Evolutionary conservation across 2,113 vertebrate species (phyloP), one percentile per base, ranked within the genome.

Genomic region (Pterophyllum scalare): DNA sequence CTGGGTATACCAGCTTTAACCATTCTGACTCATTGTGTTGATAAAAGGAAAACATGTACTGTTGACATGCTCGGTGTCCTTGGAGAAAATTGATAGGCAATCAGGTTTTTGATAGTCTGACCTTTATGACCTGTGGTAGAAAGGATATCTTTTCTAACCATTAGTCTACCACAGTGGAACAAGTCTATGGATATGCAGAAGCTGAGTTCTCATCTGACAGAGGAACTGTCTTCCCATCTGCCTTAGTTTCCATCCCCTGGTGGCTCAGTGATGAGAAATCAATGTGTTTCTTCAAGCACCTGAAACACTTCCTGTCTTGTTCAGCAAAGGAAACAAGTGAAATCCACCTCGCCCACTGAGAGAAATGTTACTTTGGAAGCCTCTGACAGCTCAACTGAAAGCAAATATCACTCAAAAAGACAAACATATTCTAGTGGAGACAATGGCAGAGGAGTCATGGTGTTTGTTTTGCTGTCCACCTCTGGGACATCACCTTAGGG

Each of bases 211-310:
- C 58, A 54, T 85, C 64, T 38, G 43, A 59, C 11, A 31, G 43
- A 89, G 80, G 61, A 83, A 88, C 82, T 49, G 31, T 79, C 80
- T 86, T 91, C 79, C 80, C 83, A 77, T 91, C 84, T 88, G 84
- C 67, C 31, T 62, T 10, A 13, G 24, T 6, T 20, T 40, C 24
- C 11, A 35, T 88, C 90, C 82, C 87, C 3, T 28, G 0, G 40
- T 6, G 84, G 11, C 77, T 78, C 75, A 5, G 15, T 91, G 88
- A 94, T 93, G 92, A 75, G 65, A 88, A 93, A 87, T 7, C 91
- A 88, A 59, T 56, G 28, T 94, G 93, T 84, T 84, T 74, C 70
- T 12, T 2, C 8, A 67, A 75, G 82, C 79, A 83, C 75, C 77
- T 67, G 3, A 74, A 83, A 82, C 83, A 76, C 82, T 90, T 92